Evolutionary conservation across 1,140 invertebrate genomes (phyloP), one percentile per base, ranked within the genome.

Genomic region (Macrocentrus cingulum): DNA sequence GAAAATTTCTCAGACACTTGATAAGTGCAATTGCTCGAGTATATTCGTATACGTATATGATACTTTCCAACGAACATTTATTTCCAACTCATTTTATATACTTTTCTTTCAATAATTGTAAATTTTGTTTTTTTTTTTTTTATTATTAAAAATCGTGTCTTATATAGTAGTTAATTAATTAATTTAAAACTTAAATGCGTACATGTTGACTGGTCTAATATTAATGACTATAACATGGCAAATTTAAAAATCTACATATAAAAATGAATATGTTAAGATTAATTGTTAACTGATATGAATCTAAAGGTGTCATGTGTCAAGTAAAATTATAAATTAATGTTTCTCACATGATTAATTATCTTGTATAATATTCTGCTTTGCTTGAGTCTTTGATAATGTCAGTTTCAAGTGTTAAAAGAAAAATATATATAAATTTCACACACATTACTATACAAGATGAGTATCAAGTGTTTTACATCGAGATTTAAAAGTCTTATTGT

Each of bases 1-100:
- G 36, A n/a, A 39, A n/a, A 13, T 39, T 22, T 48, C n/a, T n/a
- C n/a, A 23, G 9, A 44, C 37, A 34, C 37, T 8, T 39, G 11
- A 41, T 13, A 45, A 34, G 25, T 49, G 65, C 66, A 25, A 59
- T 70, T 69, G 67, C 67, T 73, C 68, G 59, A 69, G 46, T 66
- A 73, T 67, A 46, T 59, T 67, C 58, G 62, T 65, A 58, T 60
- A 56, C 61, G 48, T 66, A 55, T 64, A 56, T 39, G n/a, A n/a
- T 64, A 52, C 56, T 53, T 66, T 64, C 55, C 55, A 62, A 65
- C 59, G 13, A 2, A 55, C 55, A 56, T 53, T 64, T 61, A 58
- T 61, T 58, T 59, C 56, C 53, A 58, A 25, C 42, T 42, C 6
- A 53, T 53, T 45, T 57, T 58, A 63, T 60, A 42, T 50, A 49